Conservation (phyloP, 1,140 invertebrate genomes). For the Brachionus rotundiformis region DNA sequence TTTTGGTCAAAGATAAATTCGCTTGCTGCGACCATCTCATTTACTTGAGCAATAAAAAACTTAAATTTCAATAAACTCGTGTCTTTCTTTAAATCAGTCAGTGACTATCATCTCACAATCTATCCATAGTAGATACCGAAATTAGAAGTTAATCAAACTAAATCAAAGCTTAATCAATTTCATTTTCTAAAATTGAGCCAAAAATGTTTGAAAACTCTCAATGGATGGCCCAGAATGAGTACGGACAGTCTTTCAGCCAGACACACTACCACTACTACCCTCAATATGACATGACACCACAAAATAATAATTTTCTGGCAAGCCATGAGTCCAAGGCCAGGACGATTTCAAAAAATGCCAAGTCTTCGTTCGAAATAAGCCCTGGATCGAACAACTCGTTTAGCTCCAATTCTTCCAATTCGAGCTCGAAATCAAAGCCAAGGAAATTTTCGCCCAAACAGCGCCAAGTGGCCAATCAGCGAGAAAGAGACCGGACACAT, state of each 20-base stretch:
- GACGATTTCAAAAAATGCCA: neutral
- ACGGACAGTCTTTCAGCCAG: neutral
- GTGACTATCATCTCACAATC: constrained; percentile 9
- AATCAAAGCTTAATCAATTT: neutral
- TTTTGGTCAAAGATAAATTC: constrained; percentile 21
- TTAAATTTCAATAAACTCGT: constrained; percentile 35
- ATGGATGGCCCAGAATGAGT: neutral
- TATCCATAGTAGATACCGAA: constrained; percentile 8
- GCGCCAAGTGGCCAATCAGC: constrained; percentile 47
- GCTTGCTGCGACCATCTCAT: neutral
- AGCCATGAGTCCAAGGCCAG: neutral
- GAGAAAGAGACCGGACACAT: constrained; percentile 79
- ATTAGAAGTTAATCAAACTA: neutral
- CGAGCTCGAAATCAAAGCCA: neutral
- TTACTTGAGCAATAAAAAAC: constrained; percentile 42
- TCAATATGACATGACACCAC: neutral
- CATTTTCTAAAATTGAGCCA: neutral
- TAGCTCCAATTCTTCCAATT: constrained; percentile 23
- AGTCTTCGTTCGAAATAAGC: neutral
- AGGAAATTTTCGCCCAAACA: constrained; percentile 49
- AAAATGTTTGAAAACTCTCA: constrained; percentile 31
- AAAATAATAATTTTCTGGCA: neutral
- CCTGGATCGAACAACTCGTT: neutral
- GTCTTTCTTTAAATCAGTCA: constrained; percentile 20
- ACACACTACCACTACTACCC: neutral